Base-by-base conservation (phyloP, 1,140 invertebrate species). In the Dendrolimus kikuchii region DNA sequence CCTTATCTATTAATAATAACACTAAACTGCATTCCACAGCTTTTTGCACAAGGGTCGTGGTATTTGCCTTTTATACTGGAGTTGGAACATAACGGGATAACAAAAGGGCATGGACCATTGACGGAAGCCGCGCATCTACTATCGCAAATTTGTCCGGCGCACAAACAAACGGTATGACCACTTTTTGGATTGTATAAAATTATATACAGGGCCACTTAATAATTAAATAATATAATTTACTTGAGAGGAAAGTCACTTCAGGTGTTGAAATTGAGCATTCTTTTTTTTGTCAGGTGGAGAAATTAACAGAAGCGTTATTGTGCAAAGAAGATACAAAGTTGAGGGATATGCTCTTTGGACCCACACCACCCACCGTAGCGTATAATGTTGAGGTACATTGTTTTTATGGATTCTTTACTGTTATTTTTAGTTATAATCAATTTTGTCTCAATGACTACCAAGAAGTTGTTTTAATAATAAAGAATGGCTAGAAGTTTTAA, bases 11-110 rank as follows among this genome's bases (percentile, higher is more conserved):
- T 23, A 3, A 23, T 2, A 23, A 23, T 23, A 23, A 23, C 23
- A 23, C 23, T 2, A 23, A 53, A 50, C 50, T 42, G 52, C 10
- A 49, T 70, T 46, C 74, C 81, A 52, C 68, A 80, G 86, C 66
- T 90, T 37, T 88, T 90, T 67, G 93, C 96, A 1, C 92, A 94
- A 75, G 92, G 94, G 59, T 89, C 92, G 44, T 90, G 92, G 61
- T 96, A 97, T 78, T 91, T 93, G 42, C 92, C 93, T 65, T 98
- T 98, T 84, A 93, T 98, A 68, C 93, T 98, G 81, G 94, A 97
- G 87, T 86, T 99, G 52, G 95, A 96, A 67, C 95, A 97, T 74
- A 84, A 97, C 55, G 97, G 96, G 48, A 95, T 95, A 77, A 91
- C 92, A 47, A 88, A 97, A 55, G 90, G 93, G 51, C 92, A 97